Evolutionary conservation across 2,797 vertebrate species (phyloP), one percentile per base, ranked within the genome.

Genomic region (Ara ararauna): DNA sequence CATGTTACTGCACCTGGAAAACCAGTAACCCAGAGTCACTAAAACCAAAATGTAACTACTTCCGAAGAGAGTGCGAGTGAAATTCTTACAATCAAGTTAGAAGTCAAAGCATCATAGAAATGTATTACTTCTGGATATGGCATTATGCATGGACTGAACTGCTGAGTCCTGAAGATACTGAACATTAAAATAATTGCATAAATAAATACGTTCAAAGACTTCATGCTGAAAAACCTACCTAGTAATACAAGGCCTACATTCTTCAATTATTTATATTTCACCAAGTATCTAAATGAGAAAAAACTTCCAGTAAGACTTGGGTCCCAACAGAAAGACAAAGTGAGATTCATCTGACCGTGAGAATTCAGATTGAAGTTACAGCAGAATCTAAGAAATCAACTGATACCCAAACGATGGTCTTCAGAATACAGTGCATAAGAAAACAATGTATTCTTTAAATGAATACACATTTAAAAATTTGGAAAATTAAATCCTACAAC

Each of bases 1-100:
- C 29, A 21, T 7, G 56, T 38, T 34, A 85, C 32, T 73, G 47
- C 22, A 36, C 27, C 58, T 29, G 60, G 38, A 81, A 90, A 65
- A 75, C 13, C 51, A 74, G 19, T 7, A 82, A 81, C 29, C 10
- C n/a, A 66, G 24, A 85, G 61, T 38, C 4, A n/a, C 24, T 47
- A 27, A 58, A 64, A 38, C 3, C 11, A 26, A 61, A 85, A 75
- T 38, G n/a, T 17, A 40, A 78, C 44, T 50, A 62, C n/a, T 64
- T 71, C 26, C 45, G 44, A 81, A 58, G 13, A 58, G 2, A 89
- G 16, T 0, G 0, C 0, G 0, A 80, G 23, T 6, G 7, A 26
- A 87, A 87, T 56, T 87, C 44, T 85, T 67, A 67, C 13, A 85
- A 80, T 26, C 12, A 92, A 71, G 29, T 40, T 26, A 19, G 13